Base-by-base conservation (phyloP, 92 coral and sea anemone genomes). In the Siderastrea siderea region DNA sequence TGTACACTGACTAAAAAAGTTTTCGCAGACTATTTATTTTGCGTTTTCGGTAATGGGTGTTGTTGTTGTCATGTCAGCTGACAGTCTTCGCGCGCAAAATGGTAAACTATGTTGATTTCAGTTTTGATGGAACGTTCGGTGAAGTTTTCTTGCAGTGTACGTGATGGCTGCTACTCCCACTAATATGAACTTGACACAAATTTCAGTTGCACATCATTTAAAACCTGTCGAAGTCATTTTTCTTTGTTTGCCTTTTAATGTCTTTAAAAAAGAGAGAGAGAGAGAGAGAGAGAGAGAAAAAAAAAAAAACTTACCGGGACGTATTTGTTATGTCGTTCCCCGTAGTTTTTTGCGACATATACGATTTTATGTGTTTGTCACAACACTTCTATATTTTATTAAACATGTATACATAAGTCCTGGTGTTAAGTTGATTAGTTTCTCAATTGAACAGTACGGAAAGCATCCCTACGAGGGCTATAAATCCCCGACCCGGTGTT, bases 381-480 rank as follows among this genome's bases (percentile, higher is more conserved):
- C 26, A 59, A 57, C 61, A 59, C 3, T 38, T 76, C 68, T 44
- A 17, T 17, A 7, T 49, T 47, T 19, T 38, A 58, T 45, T 58
- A 49, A 16, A 47, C 7, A 10, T 79, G 57, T 49, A 45, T 77
- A 19, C 62, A 14, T 7, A 76, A 57, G 67, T 85, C 88, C 88
- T 13, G 73, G 88, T 60, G 88, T 46, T 83, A 83, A 77, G 58
- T 84, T 76, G 84, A 89, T 89, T 89, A 89, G 89, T 82, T 78
- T 89, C 14, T 64, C 90, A 72, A 14, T 90, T 46, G 65, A 79
- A 43, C 90, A 78, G 83, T 65, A 16, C 17, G 90, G 49, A 79
- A 65, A 72, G 81, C 1, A 61, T 3, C 13, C 19, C 66, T 6
- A 61, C 66, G 3, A 26, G 66, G 14, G 66, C 66, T 61, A 19